A percentile compares a stretch with the other conserved stretches of the same genome.
phyloP scores from a whole-genome alignment of 1,140 invertebrate species.

The Caerostris darwini region DNA sequence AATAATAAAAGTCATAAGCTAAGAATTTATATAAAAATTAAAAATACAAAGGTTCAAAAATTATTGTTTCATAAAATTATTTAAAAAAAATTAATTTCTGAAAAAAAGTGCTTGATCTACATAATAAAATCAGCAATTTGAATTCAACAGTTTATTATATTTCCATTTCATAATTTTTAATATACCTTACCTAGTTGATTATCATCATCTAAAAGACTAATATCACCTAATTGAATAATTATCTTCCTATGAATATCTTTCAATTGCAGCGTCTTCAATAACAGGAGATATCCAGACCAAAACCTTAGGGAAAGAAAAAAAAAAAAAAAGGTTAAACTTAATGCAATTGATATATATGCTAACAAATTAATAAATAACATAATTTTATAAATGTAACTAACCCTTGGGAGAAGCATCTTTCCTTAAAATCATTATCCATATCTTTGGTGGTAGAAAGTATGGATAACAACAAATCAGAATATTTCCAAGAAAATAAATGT shows the following conservation, averaged over 20 bases:
- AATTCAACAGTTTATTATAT: too few species aligned
- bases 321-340: background rate
- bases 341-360: background rate
- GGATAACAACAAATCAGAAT: constrained; percentile 50
- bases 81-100: background rate
- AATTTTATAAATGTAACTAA: constrained; percentile 18
- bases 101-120: too few species aligned
- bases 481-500: constrained; percentile 65
- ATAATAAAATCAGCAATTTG: too few species aligned
- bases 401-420: constrained; percentile 52
- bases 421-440: constrained; percentile 27
- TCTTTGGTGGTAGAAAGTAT: constrained; percentile 46
- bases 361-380: background rate
- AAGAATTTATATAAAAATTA: background rate
- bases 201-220: constrained; percentile 64
- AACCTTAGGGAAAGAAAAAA: constrained; percentile 50
- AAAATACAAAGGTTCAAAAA: background rate
- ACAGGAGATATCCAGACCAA: constrained; percentile 67
- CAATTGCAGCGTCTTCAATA: constrained; percentile 44
- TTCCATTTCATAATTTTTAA: background rate
- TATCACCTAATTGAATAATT: constrained; percentile 62
- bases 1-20: background rate
- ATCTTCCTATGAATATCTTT: constrained; percentile 48
- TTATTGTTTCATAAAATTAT: background rate
- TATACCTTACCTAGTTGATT: constrained; percentile 48